These are phyloP conservation scores for Leiothrix lutea DNA, from an alignment of 2,113 vertebrate species.

Conservation along the genomic window DNA sequence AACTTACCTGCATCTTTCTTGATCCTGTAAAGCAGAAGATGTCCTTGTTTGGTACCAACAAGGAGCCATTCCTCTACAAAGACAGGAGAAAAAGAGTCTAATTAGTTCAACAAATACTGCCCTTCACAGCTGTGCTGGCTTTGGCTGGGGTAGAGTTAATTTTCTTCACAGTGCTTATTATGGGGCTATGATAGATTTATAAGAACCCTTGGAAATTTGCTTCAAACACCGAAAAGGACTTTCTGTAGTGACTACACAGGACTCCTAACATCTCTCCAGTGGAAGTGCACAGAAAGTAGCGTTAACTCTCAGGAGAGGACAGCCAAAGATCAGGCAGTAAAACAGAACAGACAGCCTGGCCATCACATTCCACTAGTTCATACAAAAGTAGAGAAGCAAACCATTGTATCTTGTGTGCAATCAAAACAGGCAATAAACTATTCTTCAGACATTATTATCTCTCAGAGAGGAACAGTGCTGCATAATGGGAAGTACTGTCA, in stretches of 20 bases:
- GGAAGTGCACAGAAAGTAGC: background rate
- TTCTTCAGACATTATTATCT: background rate
- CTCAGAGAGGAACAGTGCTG: background rate
- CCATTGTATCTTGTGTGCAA: background rate
- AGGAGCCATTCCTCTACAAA: constrained; percentile 95
- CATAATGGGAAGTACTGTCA: background rate
- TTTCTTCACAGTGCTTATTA: background rate
- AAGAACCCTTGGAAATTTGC: background rate
- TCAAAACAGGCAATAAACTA: background rate
- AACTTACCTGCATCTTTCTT: constrained; percentile 88
- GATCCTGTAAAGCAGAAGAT: constrained; percentile 94
- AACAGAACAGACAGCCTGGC: background rate
- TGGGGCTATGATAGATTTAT: background rate
- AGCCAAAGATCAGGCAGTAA: background rate
- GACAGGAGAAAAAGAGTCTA: background rate
- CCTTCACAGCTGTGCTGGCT: background rate
- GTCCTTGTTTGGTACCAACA: constrained; percentile 96
- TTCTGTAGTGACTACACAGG: background rate
- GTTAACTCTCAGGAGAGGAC: background rate
- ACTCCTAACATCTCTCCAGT: background rate
- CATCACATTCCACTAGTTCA: background rate
- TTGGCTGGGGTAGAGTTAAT: background rate
- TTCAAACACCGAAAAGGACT: background rate
- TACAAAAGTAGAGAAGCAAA: background rate
- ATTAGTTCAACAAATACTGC: background rate